Evolutionary conservation across 2,888 invertebrate genomes (phyloP).

Genomic region (Andrena bucephala): DNA sequence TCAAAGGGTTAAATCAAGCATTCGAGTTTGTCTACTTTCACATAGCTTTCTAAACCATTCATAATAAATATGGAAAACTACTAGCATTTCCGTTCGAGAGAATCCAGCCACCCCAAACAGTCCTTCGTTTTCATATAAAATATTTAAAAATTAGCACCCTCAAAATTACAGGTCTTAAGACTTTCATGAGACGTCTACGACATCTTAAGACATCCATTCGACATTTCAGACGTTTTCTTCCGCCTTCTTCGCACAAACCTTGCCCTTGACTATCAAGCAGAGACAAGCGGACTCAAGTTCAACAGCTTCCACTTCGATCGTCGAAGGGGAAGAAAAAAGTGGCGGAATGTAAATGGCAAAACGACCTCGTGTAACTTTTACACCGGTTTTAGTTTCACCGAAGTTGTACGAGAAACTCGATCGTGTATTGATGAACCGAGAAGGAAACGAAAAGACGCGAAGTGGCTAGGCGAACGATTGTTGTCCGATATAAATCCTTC

Average conservation of each 20-base stretch:
- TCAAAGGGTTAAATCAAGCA: background rate
- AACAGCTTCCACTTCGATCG: slow-evolving; percentile 12
- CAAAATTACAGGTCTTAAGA: background rate
- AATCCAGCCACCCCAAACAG: background rate
- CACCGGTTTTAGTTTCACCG: slow-evolving; percentile 67
- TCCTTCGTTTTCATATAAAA: background rate
- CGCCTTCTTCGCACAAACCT: background rate
- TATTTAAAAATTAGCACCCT: background rate
- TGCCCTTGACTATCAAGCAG: background rate
- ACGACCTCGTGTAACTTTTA: slow-evolving; percentile 53
- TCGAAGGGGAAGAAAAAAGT: slow-evolving; percentile 54
- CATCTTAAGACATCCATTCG: too few relatives aligned
- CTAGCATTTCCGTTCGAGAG: background rate
- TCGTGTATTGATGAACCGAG: slow-evolving; percentile 20
- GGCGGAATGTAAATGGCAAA: slow-evolving; percentile 45
- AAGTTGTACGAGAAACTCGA: slow-evolving; percentile 52
- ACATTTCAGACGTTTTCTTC: background rate
- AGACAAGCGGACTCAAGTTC: background rate
- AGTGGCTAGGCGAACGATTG: background rate
- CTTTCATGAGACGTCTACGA: too few relatives aligned
- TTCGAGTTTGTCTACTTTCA: background rate
- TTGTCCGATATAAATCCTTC: background rate
- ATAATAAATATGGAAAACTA: slow-evolving; percentile 6
- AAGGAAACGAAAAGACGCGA: slow-evolving; percentile 1
- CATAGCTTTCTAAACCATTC: slow-evolving; percentile 1